Evolutionary conservation across 2,888 invertebrate genomes (phyloP), one percentile per base, ranked within the genome.

Genomic region (Plebejus anna): DNA sequence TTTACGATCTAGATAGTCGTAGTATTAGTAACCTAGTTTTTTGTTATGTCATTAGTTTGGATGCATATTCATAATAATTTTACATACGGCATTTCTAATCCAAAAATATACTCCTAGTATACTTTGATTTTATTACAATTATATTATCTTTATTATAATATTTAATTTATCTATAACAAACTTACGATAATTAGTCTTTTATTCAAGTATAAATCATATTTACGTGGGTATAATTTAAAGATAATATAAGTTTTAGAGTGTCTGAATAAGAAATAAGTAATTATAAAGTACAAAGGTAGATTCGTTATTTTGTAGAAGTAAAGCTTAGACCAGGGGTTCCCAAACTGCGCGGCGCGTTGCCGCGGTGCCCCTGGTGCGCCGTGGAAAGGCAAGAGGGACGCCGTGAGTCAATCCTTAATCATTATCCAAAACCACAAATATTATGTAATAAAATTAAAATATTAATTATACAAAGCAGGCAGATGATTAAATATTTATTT

Each of bases 11-110:
- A 73, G 51, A 51, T 55, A 55, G 55, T 32, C 32, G 51, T 73
- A 73, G 28, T 51, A 55, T 71, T 47, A 47, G 72, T 47, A 72
- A 72, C 72, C 28, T 72, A 28, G 47, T 72, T 72, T 72, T 71
- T 22, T 72, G 28, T 72, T 72, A 47, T 47, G 47, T 72, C 47
- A 42, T 28, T n/a, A 13, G 71, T 71, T 47, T 71, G 22, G 16
- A 3, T 47, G 38, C n/a, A 71, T 47, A n/a, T 42, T 42, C 1
- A 4, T 47, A n/a, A 42, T 32, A 32, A 2, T 71, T 22, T 71
- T 47, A 47, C 22, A 47, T 9, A 4, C 2, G 11, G 4, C 28
- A 36, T 66, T 66, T 66, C 13, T 66, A 11, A 32, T 11, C 13
- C 28, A 66, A 13, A 13, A 66, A 32, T 66, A 32, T 13, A 51